A percentile compares a stretch with the other conserved stretches of the same genome.
Evolutionary conservation across 2,888 invertebrate species (phyloP).

Genomic region (Amphiduros pacificus): DNA sequence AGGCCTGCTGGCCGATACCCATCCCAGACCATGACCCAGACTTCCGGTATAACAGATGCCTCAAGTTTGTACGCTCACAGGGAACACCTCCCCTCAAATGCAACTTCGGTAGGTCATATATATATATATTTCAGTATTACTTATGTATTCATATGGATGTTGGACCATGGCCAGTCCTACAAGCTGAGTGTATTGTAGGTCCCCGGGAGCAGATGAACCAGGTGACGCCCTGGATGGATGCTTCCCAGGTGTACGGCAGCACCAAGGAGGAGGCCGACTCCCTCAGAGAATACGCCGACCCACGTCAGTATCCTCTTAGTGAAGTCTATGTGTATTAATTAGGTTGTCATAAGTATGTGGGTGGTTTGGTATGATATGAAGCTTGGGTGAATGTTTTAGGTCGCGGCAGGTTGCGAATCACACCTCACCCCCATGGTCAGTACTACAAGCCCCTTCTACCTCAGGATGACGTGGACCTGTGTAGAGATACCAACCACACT

Average conservation of each 20-base stretch:
- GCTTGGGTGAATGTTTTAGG: too few species aligned
- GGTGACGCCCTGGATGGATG: conserved; percentile 80
- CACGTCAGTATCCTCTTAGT: too few species aligned
- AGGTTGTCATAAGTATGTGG: too few species aligned
- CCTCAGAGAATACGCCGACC: conserved; percentile 17
- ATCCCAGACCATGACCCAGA: conserved; percentile 36
- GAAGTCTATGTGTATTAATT: too few species aligned
- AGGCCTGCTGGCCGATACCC: conserved; percentile 44
- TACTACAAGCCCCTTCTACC: conserved; percentile 29
- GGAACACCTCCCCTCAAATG: conserved; percentile 20
- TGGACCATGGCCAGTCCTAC: too few species aligned
- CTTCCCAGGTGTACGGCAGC: conserved; percentile 62
- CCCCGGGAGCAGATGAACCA: conserved; percentile 79
- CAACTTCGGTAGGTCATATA: background rate
- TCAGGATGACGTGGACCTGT: conserved; percentile 3
- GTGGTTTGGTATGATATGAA: too few species aligned
- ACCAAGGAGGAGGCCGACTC: conserved; percentile 19
- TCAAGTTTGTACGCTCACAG: conserved; percentile 27
- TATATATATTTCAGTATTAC: too few species aligned
- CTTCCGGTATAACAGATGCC: conserved; percentile 29
- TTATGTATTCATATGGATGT: too few species aligned
- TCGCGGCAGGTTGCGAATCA: conserved; percentile 22
- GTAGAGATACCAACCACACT: conserved; percentile 8
- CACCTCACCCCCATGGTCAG: conserved; percentile 17
- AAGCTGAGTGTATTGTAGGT: conserved; percentile 16